phyloP scores from a whole-genome alignment of 92 coral and sea anemone species.

The Zoanthus sociatus region DNA sequence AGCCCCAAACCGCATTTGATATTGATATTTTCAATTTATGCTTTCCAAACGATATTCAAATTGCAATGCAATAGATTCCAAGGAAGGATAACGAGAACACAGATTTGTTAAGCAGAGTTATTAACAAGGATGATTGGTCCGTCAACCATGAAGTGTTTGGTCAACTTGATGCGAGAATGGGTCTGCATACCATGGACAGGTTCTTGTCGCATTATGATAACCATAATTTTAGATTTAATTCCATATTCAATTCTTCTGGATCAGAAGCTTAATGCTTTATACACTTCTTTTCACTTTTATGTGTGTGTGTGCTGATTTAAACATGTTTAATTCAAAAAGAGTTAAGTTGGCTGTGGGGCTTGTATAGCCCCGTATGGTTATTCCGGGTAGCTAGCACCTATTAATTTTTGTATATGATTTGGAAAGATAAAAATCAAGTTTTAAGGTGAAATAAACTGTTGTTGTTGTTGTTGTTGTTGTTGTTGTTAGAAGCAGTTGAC shows the following conservation, averaged over 20 bases:
- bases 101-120: constrained; percentile 35
- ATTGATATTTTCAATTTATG: constrained; percentile 37
- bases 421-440: too few species aligned
- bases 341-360: too few species aligned
- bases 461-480: too few species aligned
- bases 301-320: too few species aligned
- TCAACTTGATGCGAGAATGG: neutral
- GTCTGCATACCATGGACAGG: constrained; percentile 10
- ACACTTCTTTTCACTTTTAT: too few species aligned
- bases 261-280: neutral
- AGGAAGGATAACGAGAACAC: constrained; percentile 43
- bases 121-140: constrained; percentile 51
- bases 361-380: too few species aligned
- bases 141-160: constrained; percentile 30
- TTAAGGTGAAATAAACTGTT: too few species aligned
- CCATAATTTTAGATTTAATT: constrained; percentile 8
- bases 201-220: constrained; percentile 6
- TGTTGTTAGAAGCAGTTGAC: neutral
- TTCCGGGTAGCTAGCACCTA: too few species aligned
- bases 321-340: too few species aligned
- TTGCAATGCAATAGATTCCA: constrained; percentile 43
- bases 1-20: constrained; percentile 49
- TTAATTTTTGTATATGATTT: too few species aligned
- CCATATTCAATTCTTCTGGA: constrained; percentile 3
- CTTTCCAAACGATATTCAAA: constrained; percentile 37